Percentiles rank a stretch among this genome's conserved stretches.
Evolutionary conservation across 2,113 vertebrate species (phyloP).

Genomic region (Aptenodytes forsteri): DNA sequence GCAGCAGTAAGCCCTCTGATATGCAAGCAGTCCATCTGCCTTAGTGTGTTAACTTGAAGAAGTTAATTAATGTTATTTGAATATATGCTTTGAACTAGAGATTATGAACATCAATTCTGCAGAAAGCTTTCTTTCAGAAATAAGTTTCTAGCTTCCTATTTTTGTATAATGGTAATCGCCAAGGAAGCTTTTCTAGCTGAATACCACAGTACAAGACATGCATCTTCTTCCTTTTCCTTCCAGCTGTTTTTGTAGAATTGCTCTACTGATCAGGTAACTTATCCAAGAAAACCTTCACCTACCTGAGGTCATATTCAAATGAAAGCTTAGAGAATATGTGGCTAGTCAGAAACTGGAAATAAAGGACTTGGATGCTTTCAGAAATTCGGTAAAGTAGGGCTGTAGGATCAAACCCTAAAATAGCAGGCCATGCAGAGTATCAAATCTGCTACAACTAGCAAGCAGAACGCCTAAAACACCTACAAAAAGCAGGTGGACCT

Average conservation of each 20-base stretch:
- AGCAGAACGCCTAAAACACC: background rate
- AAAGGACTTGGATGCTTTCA: background rate
- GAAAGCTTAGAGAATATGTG: background rate
- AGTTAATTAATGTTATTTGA: background rate
- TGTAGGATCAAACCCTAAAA: background rate
- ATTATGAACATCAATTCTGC: constrained; percentile 16
- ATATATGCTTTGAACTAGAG: background rate
- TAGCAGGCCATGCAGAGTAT: background rate
- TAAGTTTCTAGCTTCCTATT: background rate
- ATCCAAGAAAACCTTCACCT: background rate
- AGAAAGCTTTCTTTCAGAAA: constrained; percentile 1
- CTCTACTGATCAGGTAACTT: background rate
- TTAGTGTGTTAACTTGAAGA: background rate
- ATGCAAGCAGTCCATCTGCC: background rate
- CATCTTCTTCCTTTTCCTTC: background rate
- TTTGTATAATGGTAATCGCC: background rate
- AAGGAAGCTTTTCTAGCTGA: background rate
- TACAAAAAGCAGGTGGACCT: background rate
- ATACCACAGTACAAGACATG: background rate
- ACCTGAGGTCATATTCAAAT: background rate
- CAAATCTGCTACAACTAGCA: background rate
- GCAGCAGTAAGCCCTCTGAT: background rate
- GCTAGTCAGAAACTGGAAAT: background rate
- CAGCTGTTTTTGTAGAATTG: background rate
- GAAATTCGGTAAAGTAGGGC: background rate